Percentiles rank a stretch among this genome's conserved stretches.
Conservation (phyloP, 2,888 invertebrate genomes). For the Hesperia comma region DNA sequence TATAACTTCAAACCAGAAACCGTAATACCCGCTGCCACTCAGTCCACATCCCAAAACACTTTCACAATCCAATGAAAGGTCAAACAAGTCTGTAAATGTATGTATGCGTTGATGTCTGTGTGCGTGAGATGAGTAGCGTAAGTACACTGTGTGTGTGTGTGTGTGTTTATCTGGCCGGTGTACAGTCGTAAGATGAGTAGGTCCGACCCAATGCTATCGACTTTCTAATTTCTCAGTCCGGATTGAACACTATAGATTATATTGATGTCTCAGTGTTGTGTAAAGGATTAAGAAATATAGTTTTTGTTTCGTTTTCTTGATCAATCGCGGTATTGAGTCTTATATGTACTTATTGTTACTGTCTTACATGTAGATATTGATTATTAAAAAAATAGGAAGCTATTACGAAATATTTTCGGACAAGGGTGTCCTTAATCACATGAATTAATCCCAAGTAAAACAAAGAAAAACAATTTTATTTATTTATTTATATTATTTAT, state of each 20-base stretch:
- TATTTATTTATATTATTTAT: no score
- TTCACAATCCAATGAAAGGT: conserved; percentile 74
- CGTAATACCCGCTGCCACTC: conserved; percentile 23
- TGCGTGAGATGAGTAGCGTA: conserved; percentile 39
- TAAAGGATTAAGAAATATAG: no score
- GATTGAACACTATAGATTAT: conserved; percentile 35
- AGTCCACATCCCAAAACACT: conserved; percentile 51
- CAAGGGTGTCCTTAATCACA: no score
- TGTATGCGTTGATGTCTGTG: conserved; percentile 45
- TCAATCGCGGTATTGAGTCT: no score
- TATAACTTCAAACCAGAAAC: not conserved
- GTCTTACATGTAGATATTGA: no score
- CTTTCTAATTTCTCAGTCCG: conserved; percentile 68
- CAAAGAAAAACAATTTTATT: no score
- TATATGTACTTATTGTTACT: no score
- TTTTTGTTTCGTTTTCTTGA: no score
- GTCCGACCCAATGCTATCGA: conserved; percentile 58
- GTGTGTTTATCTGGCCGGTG: conserved; percentile 43
- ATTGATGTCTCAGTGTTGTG: conserved; percentile 8
- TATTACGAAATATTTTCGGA: no score
- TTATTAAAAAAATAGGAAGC: no score
- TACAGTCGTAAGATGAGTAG: conserved; percentile 42
- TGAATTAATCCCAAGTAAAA: no score
- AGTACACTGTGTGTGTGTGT: conserved; percentile 44
- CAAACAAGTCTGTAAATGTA: conserved; percentile 51